phyloP scores from a whole-genome alignment of 2,888 invertebrate species.

The Pandemis corylana region DNA sequence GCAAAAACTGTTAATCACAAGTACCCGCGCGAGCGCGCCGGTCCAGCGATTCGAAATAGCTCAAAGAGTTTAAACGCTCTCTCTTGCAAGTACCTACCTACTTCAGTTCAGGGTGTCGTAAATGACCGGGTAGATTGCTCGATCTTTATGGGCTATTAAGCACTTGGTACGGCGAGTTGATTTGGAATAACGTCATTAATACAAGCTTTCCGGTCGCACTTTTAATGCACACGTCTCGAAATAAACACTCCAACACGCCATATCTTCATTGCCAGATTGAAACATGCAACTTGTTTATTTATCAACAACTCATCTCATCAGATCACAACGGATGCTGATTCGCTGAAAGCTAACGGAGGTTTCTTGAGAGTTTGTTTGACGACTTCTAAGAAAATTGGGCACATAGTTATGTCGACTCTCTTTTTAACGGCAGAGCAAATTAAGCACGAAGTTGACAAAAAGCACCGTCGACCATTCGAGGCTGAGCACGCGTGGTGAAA shows the following conservation, averaged over 20 bases:
- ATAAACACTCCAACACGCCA: slow-evolving; percentile 50
- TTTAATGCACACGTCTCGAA: slow-evolving; percentile 53
- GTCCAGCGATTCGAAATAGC: slow-evolving; percentile 71
- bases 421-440: slow-evolving; percentile 69
- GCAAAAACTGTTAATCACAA: slow-evolving; percentile 74
- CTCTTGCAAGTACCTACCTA: slow-evolving; percentile 44
- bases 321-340: slow-evolving; percentile 16
- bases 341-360: slow-evolving; percentile 10
- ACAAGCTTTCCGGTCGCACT: slow-evolving; percentile 46
- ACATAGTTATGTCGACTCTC: slow-evolving; percentile 51
- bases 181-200: slow-evolving; percentile 52
- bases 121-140: slow-evolving; percentile 59
- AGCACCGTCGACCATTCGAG: slow-evolving; percentile 52
- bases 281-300: slow-evolving; percentile 13
- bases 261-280: slow-evolving; percentile 14
- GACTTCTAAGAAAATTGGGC: slow-evolving; percentile 45
- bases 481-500: slow-evolving; percentile 63
- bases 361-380: slow-evolving; percentile 2
- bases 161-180: slow-evolving; percentile 58
- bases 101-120: slow-evolving; percentile 63
- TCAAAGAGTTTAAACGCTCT: slow-evolving; percentile 58
- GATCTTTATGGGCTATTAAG: slow-evolving; percentile 70
- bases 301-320: neutral
- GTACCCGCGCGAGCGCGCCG: slow-evolving; percentile 56
- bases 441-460: slow-evolving; percentile 77